Evolutionary conservation across 1,140 invertebrate species (phyloP).

Genomic region (Coenobita brevimanus): DNA sequence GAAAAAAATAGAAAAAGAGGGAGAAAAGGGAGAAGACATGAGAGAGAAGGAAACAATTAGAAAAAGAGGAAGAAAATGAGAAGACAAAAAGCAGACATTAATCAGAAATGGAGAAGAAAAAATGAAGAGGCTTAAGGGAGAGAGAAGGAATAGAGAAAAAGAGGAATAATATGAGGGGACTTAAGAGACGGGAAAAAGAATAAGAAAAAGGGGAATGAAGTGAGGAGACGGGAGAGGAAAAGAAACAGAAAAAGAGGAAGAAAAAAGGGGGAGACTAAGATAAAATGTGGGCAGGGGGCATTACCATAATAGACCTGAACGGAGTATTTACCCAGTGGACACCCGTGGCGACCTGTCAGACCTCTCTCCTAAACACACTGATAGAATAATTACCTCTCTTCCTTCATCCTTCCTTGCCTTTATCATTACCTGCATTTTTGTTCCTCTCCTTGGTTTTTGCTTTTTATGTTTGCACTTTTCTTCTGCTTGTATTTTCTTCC

Average conservation of each 20-base stretch:
- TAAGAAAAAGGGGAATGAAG: background rate
- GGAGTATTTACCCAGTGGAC: background rate
- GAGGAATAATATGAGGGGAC: background rate
- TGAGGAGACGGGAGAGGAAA: background rate
- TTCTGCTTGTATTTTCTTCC: no score
- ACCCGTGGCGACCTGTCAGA: background rate
- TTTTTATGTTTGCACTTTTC: no score
- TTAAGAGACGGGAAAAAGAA: background rate
- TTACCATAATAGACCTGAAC: background rate
- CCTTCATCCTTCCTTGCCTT: no score
- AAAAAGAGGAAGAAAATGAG: background rate
- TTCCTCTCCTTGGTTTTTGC: no score
- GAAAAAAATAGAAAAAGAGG: background rate
- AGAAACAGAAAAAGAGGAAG: background rate
- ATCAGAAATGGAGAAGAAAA: background rate
- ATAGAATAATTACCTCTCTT: constrained; percentile 12
- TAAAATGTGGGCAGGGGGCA: background rate
- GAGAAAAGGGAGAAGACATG: background rate
- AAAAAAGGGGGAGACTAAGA: background rate
- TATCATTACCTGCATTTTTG: no score
- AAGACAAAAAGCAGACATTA: no score
- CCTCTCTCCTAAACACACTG: constrained; percentile 4
- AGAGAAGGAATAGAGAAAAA: background rate
- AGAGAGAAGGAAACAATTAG: background rate
- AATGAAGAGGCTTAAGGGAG: background rate